Conservation (phyloP, 2,888 invertebrate species). For the Apantesis nais region DNA sequence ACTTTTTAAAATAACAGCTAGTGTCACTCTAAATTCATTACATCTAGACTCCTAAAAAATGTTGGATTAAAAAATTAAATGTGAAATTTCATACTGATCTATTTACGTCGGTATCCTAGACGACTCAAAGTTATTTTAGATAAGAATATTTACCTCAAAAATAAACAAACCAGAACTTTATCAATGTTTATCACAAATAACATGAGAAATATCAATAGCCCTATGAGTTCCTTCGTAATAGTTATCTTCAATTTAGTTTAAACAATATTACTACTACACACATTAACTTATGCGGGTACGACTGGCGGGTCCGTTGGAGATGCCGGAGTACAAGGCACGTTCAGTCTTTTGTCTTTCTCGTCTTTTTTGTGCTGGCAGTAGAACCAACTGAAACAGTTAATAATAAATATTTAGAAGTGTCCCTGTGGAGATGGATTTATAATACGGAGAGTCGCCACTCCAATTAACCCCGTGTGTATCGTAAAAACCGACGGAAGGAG, state of each 20-base stretch:
- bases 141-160: not conserved
- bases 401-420: not conserved
- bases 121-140: not conserved
- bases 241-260: not conserved
- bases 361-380: constrained; percentile 70
- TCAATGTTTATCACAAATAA: constrained; percentile 13
- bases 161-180: not conserved
- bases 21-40: too few relatives aligned
- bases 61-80: not conserved
- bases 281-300: constrained; percentile 20
- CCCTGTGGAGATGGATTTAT: too few relatives aligned
- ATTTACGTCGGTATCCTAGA: not conserved
- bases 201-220: constrained; percentile 6
- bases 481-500: too few relatives aligned
- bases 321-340: constrained; percentile 40
- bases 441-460: too few relatives aligned
- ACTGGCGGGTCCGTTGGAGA: constrained; percentile 30
- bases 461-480: too few relatives aligned
- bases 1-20: not conserved
- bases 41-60: not conserved
- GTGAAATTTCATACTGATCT: too few relatives aligned
- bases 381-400: constrained; percentile 68
- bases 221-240: not conserved
- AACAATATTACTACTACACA: not conserved
- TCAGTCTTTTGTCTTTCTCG: constrained; percentile 58